These are phyloP conservation scores for Cepaea hortensis DNA, from an alignment of 2,888 invertebrate genomes.

Conservation along the genomic window DNA sequence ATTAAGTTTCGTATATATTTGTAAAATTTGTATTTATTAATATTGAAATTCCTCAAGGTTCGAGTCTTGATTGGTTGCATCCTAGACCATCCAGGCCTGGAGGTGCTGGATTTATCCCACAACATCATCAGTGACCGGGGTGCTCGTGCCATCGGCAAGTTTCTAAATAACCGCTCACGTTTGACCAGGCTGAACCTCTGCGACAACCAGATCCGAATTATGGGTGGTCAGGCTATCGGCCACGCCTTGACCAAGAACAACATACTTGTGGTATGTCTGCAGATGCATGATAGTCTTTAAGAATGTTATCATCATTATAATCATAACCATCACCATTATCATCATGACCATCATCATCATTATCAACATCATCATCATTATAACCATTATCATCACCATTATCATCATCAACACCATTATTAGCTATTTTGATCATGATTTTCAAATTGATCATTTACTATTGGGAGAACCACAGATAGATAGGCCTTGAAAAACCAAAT, in stretches of 20 bases:
- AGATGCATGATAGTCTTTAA: background rate
- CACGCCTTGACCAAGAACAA: conserved; percentile 76
- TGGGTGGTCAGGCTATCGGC: conserved; percentile 76
- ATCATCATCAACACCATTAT: too few relatives aligned
- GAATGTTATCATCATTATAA: background rate
- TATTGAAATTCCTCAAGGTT: conserved; percentile 50
- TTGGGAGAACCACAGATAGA: too few relatives aligned
- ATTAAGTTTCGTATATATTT: background rate
- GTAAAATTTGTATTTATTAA: background rate
- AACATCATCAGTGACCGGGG: conserved; percentile 76
- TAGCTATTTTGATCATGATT: too few relatives aligned
- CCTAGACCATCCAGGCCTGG: conserved; percentile 74
- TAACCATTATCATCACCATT: too few relatives aligned
- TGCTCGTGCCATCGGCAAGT: conserved; percentile 76
- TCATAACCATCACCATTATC: too few relatives aligned
- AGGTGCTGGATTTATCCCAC: conserved; percentile 75
- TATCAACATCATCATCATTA: too few relatives aligned
- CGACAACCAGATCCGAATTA: conserved; percentile 74
- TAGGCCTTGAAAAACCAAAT: too few relatives aligned
- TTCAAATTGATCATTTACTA: too few relatives aligned
- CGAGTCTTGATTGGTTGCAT: conserved; percentile 75
- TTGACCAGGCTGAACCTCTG: conserved; percentile 70
- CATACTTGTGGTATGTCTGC: conserved; percentile 60
- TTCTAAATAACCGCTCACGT: conserved; percentile 75
- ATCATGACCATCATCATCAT: too few relatives aligned